Evolutionary conservation across 2,797 vertebrate genomes (phyloP), one percentile per base, ranked within the genome.

Genomic region (Lagodon rhomboides): DNA sequence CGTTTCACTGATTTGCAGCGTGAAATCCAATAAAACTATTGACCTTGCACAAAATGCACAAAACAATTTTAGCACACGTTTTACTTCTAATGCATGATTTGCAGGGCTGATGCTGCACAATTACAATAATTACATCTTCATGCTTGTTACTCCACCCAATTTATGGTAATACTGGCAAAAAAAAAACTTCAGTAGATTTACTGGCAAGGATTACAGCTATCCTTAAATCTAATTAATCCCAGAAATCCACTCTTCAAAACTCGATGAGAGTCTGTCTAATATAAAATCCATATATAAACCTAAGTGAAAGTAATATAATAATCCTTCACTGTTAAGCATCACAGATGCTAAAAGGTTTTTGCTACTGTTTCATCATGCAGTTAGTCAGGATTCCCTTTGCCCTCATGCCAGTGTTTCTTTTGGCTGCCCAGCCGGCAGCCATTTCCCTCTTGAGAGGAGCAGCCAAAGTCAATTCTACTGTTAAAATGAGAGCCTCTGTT

Each of bases 381-480:
- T 79, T 38, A 85, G 84, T 93, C 77, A 89, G 87, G 85, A 81
- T 89, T 94, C 87, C 86, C 86, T 91, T 84, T 87, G 82, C 83
- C 77, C 84, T 84, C 20, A 68, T 89, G 91, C 89, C 93, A 84
- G 81, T 91, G 89, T 95, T 94, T 92, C 89, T 93, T 91, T 89
- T 95, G 91, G 94, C 91, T 72, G 83, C 41, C 17, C 78, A 55
- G 79, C 89, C 69, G 11, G 47, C 63, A 93, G 78, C 87, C 87
- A 84, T 93, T 95, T 90, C 90, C 91, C 85, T 77, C 78, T 73
- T 88, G 79, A 92, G 90, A 91, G 83, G 18, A 73, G 82, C 85
- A 87, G 95, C 93, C 96, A 96, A 96, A 93, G 84, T 92, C 85
- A 96, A 96, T 87, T 85, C 58, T 63, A 27, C 77, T 46, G 47